A percentile compares a stretch with the other conserved stretches of the same genome.
Evolutionary conservation across 2,888 invertebrate species (phyloP).

Genomic region (Diaprepes abbreviatus): DNA sequence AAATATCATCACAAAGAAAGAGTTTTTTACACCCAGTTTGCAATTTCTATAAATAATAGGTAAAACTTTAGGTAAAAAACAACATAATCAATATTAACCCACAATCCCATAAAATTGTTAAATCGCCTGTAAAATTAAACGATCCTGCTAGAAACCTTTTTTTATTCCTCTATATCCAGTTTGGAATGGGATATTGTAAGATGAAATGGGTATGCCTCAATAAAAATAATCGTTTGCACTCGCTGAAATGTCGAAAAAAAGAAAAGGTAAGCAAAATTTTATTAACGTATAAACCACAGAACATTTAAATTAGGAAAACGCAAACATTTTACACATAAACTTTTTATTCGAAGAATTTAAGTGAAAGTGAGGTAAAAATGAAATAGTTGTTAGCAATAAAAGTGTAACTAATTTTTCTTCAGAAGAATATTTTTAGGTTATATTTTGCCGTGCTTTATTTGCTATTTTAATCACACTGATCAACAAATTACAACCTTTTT

Average conservation of each 20-base stretch:
- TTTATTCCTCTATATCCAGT: neutral
- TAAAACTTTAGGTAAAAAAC: neutral
- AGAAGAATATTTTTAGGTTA: too few relatives aligned
- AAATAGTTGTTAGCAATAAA: too few relatives aligned
- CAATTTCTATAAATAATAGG: neutral
- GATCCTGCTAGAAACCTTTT: conserved; percentile 22
- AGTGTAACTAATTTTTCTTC: too few relatives aligned
- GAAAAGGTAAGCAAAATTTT: neutral
- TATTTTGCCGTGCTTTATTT: too few relatives aligned
- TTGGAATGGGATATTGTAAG: neutral
- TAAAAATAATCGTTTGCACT: neutral
- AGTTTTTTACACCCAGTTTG: neutral
- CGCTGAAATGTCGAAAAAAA: neutral
- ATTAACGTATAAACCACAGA: too few relatives aligned
- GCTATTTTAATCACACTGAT: too few relatives aligned
- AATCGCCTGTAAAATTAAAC: conserved; percentile 35
- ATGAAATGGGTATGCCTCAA: neutral
- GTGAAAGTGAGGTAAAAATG: too few relatives aligned
- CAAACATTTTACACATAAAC: too few relatives aligned
- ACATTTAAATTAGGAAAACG: too few relatives aligned
- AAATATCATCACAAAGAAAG: too few relatives aligned
- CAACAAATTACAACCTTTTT: too few relatives aligned
- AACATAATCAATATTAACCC: neutral
- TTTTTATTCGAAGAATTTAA: too few relatives aligned
- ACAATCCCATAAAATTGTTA: conserved; percentile 10